Percentiles rank a stretch among this genome's conserved stretches.
These are phyloP conservation scores for Acleris sparsana DNA, from an alignment of 2,888 invertebrate genomes.

Conservation along the genomic window DNA sequence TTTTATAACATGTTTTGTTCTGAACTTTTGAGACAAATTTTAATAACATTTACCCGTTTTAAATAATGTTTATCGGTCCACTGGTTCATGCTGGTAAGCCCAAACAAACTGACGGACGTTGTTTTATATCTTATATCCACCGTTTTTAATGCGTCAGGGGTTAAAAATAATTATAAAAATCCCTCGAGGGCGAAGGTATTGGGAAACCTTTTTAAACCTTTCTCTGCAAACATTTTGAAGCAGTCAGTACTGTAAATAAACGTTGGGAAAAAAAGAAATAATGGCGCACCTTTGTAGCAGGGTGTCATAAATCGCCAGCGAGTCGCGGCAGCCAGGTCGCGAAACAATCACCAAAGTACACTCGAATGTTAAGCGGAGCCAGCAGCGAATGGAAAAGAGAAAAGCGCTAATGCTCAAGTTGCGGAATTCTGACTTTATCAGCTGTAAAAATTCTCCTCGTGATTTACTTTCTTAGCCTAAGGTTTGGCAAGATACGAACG, in stretches of 20 bases:
- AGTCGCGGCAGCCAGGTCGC: constrained; percentile 13
- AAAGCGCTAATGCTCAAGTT: not conserved
- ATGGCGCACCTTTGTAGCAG: constrained; percentile 12
- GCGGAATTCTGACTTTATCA: constrained; percentile 11
- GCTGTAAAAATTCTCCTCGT: not conserved
- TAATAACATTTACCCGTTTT: too few species aligned
- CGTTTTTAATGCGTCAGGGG: not conserved
- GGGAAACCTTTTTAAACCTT: constrained; percentile 9
- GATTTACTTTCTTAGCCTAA: constrained; percentile 10
- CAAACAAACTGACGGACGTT: too few species aligned
- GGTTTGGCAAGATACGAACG: constrained; percentile 11
- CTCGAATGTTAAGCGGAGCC: constrained; percentile 8
- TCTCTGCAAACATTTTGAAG: constrained; percentile 8
- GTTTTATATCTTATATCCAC: too few species aligned
- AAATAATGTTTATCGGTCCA: too few species aligned
- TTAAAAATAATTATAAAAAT: constrained; percentile 22
- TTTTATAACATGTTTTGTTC: too few species aligned
- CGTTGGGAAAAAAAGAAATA: constrained; percentile 12
- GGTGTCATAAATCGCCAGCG: constrained; percentile 13
- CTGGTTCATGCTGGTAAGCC: too few species aligned
- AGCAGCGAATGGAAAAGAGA: not conserved
- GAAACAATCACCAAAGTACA: constrained; percentile 22
- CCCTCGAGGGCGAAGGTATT: constrained; percentile 5
- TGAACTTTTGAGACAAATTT: too few species aligned
- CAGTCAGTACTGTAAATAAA: constrained; percentile 9